Evolutionary conservation across 2,888 invertebrate genomes (phyloP).

Genomic region (Drosophila testacea): DNA sequence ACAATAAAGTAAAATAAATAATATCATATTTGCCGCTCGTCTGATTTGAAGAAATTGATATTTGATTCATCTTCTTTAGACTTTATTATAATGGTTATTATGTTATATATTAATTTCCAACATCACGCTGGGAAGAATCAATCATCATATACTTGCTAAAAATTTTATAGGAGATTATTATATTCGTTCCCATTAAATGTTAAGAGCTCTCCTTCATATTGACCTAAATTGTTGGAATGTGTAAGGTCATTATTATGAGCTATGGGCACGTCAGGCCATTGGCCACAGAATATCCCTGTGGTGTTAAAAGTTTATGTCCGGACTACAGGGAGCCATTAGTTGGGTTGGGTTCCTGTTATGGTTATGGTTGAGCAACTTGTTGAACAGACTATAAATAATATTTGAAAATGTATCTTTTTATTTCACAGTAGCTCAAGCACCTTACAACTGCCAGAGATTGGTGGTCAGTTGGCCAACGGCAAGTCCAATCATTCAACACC

Average conservation of each 20-base stretch:
- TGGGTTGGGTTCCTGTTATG: constrained; percentile 7
- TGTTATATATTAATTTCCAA: neutral
- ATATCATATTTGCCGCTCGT: too few species aligned
- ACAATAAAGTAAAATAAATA: neutral
- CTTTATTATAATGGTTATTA: too few species aligned
- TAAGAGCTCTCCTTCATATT: constrained; percentile 27
- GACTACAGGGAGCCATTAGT: constrained; percentile 31
- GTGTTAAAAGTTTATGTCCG: constrained; percentile 4
- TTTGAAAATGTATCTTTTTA: neutral
- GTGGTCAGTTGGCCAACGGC: constrained; percentile 55
- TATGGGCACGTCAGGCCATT: constrained; percentile 12
- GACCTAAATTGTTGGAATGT: constrained; percentile 37
- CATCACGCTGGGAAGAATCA: neutral
- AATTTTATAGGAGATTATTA: neutral
- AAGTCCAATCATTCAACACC: constrained; percentile 52
- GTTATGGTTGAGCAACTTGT: constrained; percentile 4
- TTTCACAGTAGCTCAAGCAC: constrained; percentile 66
- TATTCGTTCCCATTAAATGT: constrained; percentile 31
- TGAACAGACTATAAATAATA: constrained; percentile 8
- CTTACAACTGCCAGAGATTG: constrained; percentile 60
- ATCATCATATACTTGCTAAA: neutral
- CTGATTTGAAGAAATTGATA: neutral
- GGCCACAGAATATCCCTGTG: constrained; percentile 9
- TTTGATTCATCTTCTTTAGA: neutral
- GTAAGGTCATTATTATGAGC: constrained; percentile 10